These are phyloP conservation scores for Isaurus tuberculatus DNA, from an alignment of 92 coral and sea anemone species.

Conservation along the genomic window DNA sequence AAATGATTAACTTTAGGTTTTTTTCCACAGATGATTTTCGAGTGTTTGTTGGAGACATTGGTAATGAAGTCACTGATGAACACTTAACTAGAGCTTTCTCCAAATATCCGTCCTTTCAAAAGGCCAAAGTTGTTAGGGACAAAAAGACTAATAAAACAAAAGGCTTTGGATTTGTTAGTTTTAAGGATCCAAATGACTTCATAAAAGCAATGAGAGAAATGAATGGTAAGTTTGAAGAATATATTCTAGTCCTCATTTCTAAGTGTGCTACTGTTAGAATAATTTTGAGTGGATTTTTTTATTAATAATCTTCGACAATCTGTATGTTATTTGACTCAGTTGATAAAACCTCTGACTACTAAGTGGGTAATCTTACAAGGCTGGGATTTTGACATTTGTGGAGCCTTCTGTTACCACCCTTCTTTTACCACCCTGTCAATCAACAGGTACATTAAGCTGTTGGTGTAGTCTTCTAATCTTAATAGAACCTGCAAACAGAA, in stretches of 20 bases:
- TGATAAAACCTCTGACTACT: too few relatives aligned
- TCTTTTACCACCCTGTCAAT: too few relatives aligned
- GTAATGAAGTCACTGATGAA: slow-evolving; percentile 98
- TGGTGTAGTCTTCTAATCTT: too few relatives aligned
- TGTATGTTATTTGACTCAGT: too few relatives aligned
- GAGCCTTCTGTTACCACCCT: too few relatives aligned
- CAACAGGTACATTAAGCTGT: too few relatives aligned
- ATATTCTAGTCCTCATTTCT: not conserved
- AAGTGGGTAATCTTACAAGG: too few relatives aligned
- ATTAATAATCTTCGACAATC: too few relatives aligned
- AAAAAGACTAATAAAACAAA: slow-evolving; percentile 92
- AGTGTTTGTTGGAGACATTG: slow-evolving; percentile 97
- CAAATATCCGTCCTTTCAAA: slow-evolving; percentile 92
- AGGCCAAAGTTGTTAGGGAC: slow-evolving; percentile 94
- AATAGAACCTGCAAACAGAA: too few relatives aligned
- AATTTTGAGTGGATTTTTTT: too few relatives aligned
- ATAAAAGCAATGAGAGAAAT: slow-evolving; percentile 99
- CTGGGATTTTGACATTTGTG: too few relatives aligned
- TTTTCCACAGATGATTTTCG: slow-evolving; percentile 91
- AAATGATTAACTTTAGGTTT: not conserved
- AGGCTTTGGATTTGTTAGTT: slow-evolving; percentile 98
- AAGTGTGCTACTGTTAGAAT: not conserved
- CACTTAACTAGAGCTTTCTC: slow-evolving; percentile 85
- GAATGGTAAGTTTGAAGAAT: slow-evolving; percentile 81
- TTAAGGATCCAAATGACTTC: slow-evolving; percentile 96